Evolutionary conservation across 2,888 invertebrate species (phyloP).

Genomic region (Eupithecia centaureata): DNA sequence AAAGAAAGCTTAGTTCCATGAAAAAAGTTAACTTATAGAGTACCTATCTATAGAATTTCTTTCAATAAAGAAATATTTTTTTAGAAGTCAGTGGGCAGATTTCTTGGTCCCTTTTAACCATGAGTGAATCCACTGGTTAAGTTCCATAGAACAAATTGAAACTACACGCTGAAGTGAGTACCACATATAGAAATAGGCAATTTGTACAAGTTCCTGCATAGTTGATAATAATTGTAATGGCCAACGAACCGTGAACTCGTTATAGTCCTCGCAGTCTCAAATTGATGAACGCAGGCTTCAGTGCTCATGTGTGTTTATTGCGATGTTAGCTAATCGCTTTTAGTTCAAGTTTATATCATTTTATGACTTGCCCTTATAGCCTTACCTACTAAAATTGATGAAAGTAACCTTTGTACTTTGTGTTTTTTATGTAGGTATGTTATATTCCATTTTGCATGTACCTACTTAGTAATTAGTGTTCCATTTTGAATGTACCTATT

Average conservation of each 20-base stretch:
- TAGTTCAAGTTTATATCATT: conserved; percentile 2
- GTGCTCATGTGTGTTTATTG: neutral
- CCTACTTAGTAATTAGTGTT: no score
- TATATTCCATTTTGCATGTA: no score
- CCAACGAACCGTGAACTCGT: neutral
- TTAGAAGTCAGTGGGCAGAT: no score
- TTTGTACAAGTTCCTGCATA: neutral
- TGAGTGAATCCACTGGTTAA: neutral
- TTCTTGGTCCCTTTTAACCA: neutral
- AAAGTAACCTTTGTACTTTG: no score
- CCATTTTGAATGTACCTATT: no score
- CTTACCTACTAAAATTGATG: neutral
- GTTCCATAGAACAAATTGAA: no score
- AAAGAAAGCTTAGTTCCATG: no score
- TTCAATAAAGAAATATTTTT: no score
- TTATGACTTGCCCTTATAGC: neutral
- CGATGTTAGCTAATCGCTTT: neutral
- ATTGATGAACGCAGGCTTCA: conserved; percentile 1
- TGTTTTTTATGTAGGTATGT: no score
- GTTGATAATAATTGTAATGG: neutral
- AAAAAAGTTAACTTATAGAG: no score
- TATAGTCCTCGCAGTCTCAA: neutral
- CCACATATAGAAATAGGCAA: neutral
- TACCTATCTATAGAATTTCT: no score
- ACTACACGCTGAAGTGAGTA: neutral